Evolutionary conservation across 1,140 invertebrate genomes (phyloP).

Genomic region (Zophobas morio): DNA sequence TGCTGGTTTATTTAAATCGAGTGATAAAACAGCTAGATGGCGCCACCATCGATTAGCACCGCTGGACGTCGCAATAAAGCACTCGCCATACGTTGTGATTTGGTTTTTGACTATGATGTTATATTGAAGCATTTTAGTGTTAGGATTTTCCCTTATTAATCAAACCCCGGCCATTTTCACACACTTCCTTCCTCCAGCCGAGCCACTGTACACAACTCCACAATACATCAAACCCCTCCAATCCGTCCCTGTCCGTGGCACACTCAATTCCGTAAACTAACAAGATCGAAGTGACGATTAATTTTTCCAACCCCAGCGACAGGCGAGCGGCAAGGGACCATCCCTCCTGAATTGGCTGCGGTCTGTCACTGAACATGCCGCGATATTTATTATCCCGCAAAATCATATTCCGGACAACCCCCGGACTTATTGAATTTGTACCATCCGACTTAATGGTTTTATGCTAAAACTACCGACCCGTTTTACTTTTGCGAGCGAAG

Average conservation of each 20-base stretch:
- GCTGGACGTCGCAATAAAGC: too few relatives aligned
- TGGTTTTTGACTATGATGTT: too few relatives aligned
- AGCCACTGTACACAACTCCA: too few relatives aligned
- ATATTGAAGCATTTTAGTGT: too few relatives aligned
- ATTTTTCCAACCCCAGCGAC: conserved; percentile 36
- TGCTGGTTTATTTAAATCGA: too few relatives aligned
- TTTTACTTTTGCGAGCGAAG: conserved; percentile 7
- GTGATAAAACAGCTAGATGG: too few relatives aligned
- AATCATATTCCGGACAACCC: conserved; percentile 42
- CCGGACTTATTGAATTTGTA: conserved; percentile 48
- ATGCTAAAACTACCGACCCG: conserved; percentile 41
- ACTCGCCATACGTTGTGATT: too few relatives aligned
- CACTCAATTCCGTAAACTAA: conserved; percentile 18
- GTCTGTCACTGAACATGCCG: conserved; percentile 45
- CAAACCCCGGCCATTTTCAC: background rate
- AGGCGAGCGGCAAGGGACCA: conserved; percentile 4
- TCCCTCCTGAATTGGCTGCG: conserved; percentile 39
- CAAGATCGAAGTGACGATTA: conserved; percentile 43
- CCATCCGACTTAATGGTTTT: conserved; percentile 49
- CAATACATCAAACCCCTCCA: background rate
- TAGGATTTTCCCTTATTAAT: background rate
- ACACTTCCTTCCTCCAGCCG: too few relatives aligned
- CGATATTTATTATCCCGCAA: conserved; percentile 47
- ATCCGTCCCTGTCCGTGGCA: conserved; percentile 28
- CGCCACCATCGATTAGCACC: too few relatives aligned